Percentiles rank a stretch among this genome's conserved stretches.
Conservation (phyloP, 35 echinoderm and acorn worm genomes). For the Lytechinus pictus region DNA sequence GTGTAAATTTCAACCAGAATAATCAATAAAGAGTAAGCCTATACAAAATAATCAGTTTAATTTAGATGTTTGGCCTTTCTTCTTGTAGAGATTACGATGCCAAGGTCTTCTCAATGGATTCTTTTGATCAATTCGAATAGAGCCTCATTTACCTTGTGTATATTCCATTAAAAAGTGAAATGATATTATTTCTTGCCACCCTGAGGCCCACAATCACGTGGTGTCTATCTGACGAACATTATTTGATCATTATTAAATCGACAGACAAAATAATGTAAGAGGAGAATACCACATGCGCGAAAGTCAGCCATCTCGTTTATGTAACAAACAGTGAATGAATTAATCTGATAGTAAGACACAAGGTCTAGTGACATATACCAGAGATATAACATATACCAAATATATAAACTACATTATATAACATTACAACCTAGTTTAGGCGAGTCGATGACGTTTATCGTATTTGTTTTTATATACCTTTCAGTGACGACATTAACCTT, state of each 20-base stretch:
- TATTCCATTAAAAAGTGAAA: not conserved
- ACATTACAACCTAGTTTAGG: no score
- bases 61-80: no score
- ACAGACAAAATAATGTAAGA: not conserved
- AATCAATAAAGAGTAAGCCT: not conserved
- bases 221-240: not conserved
- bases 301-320: not conserved
- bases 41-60: not conserved
- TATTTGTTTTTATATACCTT: no score
- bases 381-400: no score
- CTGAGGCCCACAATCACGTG: not conserved
- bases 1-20: no score
- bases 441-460: no score
- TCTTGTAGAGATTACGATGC: no score
- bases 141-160: not conserved
- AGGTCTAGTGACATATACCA: no score
- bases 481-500: no score
- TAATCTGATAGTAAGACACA: no score
- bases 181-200: not conserved
- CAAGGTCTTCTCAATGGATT: not conserved
- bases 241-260: not conserved
- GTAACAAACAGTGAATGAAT: not conserved
- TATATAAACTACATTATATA: no score
- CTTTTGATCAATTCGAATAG: not conserved
- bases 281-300: not conserved